These are phyloP conservation scores for Catostomus latipinnis DNA, from an alignment of 2,797 vertebrate species.

Conservation along the genomic window DNA sequence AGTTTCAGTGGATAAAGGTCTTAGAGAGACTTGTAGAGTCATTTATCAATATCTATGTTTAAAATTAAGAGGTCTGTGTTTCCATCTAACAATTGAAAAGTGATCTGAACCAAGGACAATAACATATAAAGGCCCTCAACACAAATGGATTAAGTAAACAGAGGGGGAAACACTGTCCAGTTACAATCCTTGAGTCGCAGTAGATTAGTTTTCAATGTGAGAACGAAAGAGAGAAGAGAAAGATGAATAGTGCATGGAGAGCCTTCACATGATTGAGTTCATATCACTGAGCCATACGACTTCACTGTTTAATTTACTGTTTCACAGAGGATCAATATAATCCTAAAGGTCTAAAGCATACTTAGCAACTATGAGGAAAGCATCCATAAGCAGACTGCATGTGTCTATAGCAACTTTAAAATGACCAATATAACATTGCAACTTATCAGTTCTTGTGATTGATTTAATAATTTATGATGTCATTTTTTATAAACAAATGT, in stretches of 20 bases:
- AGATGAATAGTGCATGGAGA: constrained; percentile 3
- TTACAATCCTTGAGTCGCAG: constrained; percentile 44
- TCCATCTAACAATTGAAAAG: constrained; percentile 22
- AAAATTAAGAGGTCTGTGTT: constrained; percentile 12
- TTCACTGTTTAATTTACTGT: neutral
- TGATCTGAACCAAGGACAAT: constrained; percentile 26
- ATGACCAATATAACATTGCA: neutral
- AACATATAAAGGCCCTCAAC: constrained; percentile 9
- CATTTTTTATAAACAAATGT: neutral
- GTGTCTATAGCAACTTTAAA: constrained; percentile 17
- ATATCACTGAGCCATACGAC: neutral
- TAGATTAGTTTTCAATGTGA: constrained; percentile 53
- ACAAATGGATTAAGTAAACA: constrained; percentile 42
- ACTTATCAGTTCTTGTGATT: neutral
- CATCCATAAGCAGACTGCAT: neutral
- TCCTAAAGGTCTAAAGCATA: neutral
- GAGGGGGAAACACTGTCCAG: constrained; percentile 45
- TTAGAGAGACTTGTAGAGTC: neutral
- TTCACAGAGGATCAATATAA: neutral
- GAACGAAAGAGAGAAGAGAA: neutral
- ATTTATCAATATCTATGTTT: constrained; percentile 9
- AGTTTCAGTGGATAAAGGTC: constrained; percentile 17
- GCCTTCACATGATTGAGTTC: neutral
- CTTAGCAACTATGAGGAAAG: neutral
- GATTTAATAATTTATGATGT: neutral